Conservation (phyloP, 37 sponge, comb jelly and placozoan genomes). For the Amphimedon queenslandica region DNA sequence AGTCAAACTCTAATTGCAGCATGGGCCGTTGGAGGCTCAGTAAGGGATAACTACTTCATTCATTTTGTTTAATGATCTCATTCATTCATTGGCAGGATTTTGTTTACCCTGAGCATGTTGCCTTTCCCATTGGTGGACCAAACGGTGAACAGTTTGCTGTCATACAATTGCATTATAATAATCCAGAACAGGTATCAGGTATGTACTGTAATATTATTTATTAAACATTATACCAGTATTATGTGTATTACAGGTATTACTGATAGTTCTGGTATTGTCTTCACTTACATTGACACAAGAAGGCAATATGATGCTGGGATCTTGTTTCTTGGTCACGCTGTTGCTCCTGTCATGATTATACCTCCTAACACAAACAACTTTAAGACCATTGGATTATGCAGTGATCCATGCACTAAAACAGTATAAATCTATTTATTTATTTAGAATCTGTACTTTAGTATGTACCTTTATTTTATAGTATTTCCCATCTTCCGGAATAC, state of each 20-base stretch:
- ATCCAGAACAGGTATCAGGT: too few relatives aligned
- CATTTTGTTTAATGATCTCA: background rate
- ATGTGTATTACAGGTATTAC: background rate
- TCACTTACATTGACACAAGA: background rate
- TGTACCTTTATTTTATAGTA: slow-evolving; percentile 1
- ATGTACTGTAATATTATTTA: too few relatives aligned
- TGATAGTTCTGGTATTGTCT: background rate
- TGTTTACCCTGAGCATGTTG: background rate
- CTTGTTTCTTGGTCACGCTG: background rate
- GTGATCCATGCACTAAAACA: background rate
- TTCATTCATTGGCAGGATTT: background rate
- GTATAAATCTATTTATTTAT: background rate
- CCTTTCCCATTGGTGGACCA: background rate
- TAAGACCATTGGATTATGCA: background rate
- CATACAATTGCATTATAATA: slow-evolving; percentile 1
- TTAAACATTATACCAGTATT: background rate
- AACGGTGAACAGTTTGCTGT: background rate
- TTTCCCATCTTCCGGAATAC: slow-evolving; percentile 6
- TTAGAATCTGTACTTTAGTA: background rate
- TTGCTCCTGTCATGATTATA: background rate
- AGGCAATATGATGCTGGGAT: background rate
- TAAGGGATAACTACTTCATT: slow-evolving; percentile 1
- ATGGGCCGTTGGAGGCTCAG: slow-evolving; percentile 66
- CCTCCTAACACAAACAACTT: background rate
- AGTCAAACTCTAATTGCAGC: slow-evolving; percentile 15